Percentiles rank a stretch among this genome's conserved stretches.
phyloP scores from a whole-genome alignment of 2,113 vertebrate species.

The Eira barbara region DNA sequence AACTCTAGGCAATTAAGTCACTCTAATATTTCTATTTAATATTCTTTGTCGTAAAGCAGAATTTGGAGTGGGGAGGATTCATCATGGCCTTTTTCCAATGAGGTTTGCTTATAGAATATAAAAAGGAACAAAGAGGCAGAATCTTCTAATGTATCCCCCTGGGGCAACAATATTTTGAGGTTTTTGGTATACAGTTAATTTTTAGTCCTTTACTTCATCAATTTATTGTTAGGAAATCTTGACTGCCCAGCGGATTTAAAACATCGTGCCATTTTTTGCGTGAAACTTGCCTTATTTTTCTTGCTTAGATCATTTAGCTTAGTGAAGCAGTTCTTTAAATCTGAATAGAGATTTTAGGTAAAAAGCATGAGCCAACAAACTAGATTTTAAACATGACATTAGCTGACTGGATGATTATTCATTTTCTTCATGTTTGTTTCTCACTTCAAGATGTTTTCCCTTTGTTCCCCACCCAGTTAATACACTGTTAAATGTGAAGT shows the following conservation, averaged over 20 bases:
- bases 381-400: slow-evolving; percentile 1
- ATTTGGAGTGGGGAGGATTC: slow-evolving; percentile 29
- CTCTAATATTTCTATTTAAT: background rate
- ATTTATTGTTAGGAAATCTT: background rate
- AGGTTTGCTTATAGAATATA: slow-evolving; percentile 20
- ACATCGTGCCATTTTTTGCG: slow-evolving; percentile 13
- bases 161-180: background rate
- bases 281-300: slow-evolving; percentile 34
- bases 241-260: slow-evolving; percentile 24
- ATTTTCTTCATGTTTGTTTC: slow-evolving; percentile 48
- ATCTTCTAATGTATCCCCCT: background rate
- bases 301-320: slow-evolving; percentile 3
- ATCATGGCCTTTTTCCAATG: background rate
- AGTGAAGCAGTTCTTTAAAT: slow-evolving; percentile 17
- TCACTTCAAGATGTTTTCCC: slow-evolving; percentile 49
- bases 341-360: background rate
- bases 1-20: slow-evolving; percentile 13
- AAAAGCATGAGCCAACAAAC: slow-evolving; percentile 32
- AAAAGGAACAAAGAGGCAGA: background rate
- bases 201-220: background rate
- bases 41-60: background rate
- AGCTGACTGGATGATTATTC: slow-evolving; percentile 18
- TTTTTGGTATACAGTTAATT: background rate
- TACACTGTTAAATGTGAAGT: slow-evolving; percentile 89
- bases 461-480: slow-evolving; percentile 83